These are phyloP conservation scores for Pyrrhia umbra DNA, from an alignment of 2,888 invertebrate genomes.

Conservation along the genomic window DNA sequence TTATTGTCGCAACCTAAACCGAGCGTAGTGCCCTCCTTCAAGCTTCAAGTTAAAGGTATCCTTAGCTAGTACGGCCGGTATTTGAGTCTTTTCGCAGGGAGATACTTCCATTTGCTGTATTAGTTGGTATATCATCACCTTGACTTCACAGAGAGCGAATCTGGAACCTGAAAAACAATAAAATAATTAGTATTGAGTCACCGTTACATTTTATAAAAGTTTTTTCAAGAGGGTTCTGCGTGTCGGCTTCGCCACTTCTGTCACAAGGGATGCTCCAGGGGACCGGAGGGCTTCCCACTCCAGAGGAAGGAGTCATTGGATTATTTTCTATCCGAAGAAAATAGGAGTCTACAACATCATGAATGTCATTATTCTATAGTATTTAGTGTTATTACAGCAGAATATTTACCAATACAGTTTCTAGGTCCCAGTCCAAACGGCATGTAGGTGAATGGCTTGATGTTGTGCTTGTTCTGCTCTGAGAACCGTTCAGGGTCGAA, in stretches of 20 bases:
- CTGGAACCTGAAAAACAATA: slow-evolving; percentile 66
- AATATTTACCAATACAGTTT: slow-evolving; percentile 86
- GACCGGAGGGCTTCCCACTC: too few species aligned
- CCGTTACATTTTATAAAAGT: too few species aligned
- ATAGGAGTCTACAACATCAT: too few species aligned
- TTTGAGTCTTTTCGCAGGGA: slow-evolving; percentile 69
- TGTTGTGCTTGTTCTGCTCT: slow-evolving; percentile 85
- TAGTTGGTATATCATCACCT: slow-evolving; percentile 76
- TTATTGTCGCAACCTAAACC: slow-evolving; percentile 30
- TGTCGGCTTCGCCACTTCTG: too few species aligned
- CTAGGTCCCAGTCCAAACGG: slow-evolving; percentile 90
- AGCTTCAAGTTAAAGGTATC: slow-evolving; percentile 17
- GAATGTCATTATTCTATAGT: too few species aligned
- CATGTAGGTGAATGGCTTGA: slow-evolving; percentile 70
- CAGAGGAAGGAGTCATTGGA: too few species aligned
- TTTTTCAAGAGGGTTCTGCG: too few species aligned
- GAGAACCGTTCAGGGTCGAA: slow-evolving; percentile 90
- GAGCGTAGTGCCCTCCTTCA: slow-evolving; percentile 16
- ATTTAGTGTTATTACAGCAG: background rate
- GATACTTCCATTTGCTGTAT: slow-evolving; percentile 71
- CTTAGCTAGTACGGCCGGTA: slow-evolving; percentile 53
- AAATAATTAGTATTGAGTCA: background rate
- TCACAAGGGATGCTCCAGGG: too few species aligned
- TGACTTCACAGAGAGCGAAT: slow-evolving; percentile 80
- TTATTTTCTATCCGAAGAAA: background rate